Percentiles rank a stretch among this genome's conserved stretches.
phyloP scores from a whole-genome alignment of 92 coral and sea anemone genomes.

The Plumapathes pennacea region DNA sequence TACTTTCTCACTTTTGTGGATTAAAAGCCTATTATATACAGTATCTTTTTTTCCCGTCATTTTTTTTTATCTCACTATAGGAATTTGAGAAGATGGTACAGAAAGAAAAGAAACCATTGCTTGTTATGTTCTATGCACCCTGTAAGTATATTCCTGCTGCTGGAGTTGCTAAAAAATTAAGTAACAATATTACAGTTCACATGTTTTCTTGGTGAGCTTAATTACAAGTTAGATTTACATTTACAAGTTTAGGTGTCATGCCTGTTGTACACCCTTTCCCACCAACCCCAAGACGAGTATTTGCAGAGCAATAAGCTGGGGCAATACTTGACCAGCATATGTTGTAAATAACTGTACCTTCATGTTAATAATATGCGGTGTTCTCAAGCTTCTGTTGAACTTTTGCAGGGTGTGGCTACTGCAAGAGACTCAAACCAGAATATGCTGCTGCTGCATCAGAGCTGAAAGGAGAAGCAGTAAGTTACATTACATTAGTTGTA shows the following conservation, averaged over 20 bases:
- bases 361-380: background rate
- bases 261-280: too few species aligned
- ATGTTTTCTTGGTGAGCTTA: too few species aligned
- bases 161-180: too few species aligned
- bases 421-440: constrained; percentile 92
- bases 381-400: background rate
- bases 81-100: constrained; percentile 71
- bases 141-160: constrained; percentile 68
- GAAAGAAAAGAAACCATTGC: constrained; percentile 79
- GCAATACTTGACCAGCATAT: too few species aligned
- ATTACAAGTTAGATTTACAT: too few species aligned
- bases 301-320: too few species aligned
- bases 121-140: constrained; percentile 95
- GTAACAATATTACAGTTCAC: too few species aligned
- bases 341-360: background rate
- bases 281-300: too few species aligned
- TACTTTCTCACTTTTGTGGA: too few species aligned
- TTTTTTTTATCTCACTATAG: constrained; percentile 29
- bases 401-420: constrained; percentile 91
- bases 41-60: too few species aligned
- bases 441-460: constrained; percentile 91
- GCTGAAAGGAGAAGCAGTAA: constrained; percentile 82
- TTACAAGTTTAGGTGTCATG: too few species aligned
- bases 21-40: too few species aligned
- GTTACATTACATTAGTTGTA: constrained; percentile 16